Percentiles rank a stretch among this genome's conserved stretches.
These are phyloP conservation scores for Calliphora vomitoria DNA, from an alignment of 2,888 invertebrate genomes.

Conservation along the genomic window DNA sequence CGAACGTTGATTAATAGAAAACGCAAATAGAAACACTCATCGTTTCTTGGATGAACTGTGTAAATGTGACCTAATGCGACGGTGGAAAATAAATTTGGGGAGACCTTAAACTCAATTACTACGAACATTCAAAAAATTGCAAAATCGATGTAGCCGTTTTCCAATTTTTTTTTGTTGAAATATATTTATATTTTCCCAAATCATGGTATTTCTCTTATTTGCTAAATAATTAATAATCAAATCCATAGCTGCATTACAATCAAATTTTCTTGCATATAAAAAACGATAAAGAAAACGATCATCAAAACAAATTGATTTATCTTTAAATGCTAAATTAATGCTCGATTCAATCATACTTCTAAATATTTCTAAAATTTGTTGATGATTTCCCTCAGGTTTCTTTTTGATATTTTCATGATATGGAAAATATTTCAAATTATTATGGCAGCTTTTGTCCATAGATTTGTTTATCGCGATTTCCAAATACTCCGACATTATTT, in stretches of 20 bases:
- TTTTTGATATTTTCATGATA: background rate
- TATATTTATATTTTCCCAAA: conserved; percentile 89
- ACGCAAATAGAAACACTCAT: too few relatives aligned
- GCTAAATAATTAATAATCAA: conserved; percentile 89
- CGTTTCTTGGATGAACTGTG: too few relatives aligned
- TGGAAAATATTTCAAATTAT: background rate
- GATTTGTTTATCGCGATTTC: background rate
- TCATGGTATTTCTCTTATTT: conserved; percentile 88
- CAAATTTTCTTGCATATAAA: conserved; percentile 90
- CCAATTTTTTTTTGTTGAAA: conserved; percentile 89
- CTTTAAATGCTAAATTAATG: conserved; percentile 85
- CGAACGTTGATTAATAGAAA: too few relatives aligned
- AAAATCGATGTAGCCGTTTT: too few relatives aligned
- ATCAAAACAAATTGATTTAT: conserved; percentile 87
- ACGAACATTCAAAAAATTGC: too few relatives aligned
- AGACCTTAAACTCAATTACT: too few relatives aligned
- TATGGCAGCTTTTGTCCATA: background rate
- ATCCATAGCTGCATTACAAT: conserved; percentile 89
- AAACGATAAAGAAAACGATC: conserved; percentile 90
- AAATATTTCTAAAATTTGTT: conserved; percentile 57
- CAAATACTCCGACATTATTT: background rate
- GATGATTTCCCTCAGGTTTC: conserved; percentile 34
- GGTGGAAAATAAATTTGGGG: too few relatives aligned
- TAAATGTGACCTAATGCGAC: too few relatives aligned
- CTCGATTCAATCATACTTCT: conserved; percentile 68